Evolutionary conservation across 2,797 vertebrate species (phyloP), one percentile per base, ranked within the genome.

Genomic region (Lepidocolaptes lacrymiger): DNA sequence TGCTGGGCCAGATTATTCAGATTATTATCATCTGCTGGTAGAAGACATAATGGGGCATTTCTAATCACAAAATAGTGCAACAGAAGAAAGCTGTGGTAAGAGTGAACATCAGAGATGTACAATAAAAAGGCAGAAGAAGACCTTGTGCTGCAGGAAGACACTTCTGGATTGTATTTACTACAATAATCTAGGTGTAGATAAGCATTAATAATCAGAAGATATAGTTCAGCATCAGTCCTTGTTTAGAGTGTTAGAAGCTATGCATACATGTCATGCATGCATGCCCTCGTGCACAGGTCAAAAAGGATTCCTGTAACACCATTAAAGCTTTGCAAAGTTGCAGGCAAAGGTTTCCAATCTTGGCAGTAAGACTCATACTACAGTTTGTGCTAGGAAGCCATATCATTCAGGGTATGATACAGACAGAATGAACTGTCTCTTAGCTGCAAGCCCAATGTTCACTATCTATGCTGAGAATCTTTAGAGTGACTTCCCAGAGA

Each of bases 71-170:
- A 91, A 63, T 6, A 78, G 39, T 2, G 1, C 19, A 21, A 73
- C 9, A 58, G 9, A 68, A 41, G 61, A 80, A 74, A 23, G 9
- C 34, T 74, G 26, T 2, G 15, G 6, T 64, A 69, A 51, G 21
- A 68, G 14, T 1, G 5, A 90, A 72, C 37, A 54, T 56, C 22
- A 75, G 37, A 3, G 37, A 78, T 51, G 7, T 55, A 76, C 12
- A 64, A 95, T 32, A 77, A 67, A 83, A 75, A 61, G 28, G 20
- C 9, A 81, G n/a, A 43, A 84, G 62, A 88, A 48, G 49, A 64
- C 9, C 5, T 72, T 39, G 61, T 34, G 9, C 49, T 95, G 43
- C 39, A 56, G 24, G 23, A 66, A 44, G 21, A 73, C 22, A 39
- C 12, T 79, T 86, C 51, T 5, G 27, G 34, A 51, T 18, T 48